Percentiles rank a stretch among this genome's conserved stretches.
phyloP scores from a whole-genome alignment of 2,113 vertebrate species.

The Lophius piscatorius region DNA sequence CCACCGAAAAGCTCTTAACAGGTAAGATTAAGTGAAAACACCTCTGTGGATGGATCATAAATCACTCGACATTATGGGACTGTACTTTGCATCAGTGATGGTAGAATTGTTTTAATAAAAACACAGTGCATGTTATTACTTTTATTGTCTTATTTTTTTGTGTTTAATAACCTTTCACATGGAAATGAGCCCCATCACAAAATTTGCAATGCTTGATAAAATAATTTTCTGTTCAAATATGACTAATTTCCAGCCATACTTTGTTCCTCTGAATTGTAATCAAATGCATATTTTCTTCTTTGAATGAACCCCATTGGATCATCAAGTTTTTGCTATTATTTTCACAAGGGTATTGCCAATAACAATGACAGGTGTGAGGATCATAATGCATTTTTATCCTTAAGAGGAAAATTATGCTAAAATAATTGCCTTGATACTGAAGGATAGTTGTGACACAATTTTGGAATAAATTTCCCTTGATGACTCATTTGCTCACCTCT shows the following conservation, averaged over 20 bases:
- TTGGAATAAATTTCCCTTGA: not conserved
- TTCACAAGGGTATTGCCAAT: not conserved
- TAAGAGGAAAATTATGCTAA: not conserved
- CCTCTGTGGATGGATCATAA: not conserved
- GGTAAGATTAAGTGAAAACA: no score
- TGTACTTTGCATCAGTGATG: not conserved
- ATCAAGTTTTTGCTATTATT: slow-evolving; percentile 14
- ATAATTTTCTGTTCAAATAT: slow-evolving; percentile 9
- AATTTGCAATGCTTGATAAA: slow-evolving; percentile 8
- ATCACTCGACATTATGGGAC: not conserved
- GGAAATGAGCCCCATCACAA: slow-evolving; percentile 8
- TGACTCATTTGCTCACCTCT: slow-evolving; percentile 9
- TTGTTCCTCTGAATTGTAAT: slow-evolving; percentile 4
- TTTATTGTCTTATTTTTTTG: no score
- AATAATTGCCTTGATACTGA: slow-evolving; percentile 4
- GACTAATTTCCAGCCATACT: slow-evolving; percentile 8
- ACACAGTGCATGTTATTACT: not conserved
- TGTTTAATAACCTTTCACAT: not conserved
- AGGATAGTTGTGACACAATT: slow-evolving; percentile 9
- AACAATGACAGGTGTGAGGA: not conserved
- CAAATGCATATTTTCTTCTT: slow-evolving; percentile 5
- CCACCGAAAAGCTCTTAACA: no score
- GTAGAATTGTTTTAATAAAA: not conserved
- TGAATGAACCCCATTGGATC: slow-evolving; percentile 14
- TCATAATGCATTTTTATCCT: slow-evolving; percentile 20